A percentile compares a stretch with the other conserved stretches of the same genome.
Conservation (phyloP, 1,140 invertebrate genomes). For the Piezodorus guildinii region DNA sequence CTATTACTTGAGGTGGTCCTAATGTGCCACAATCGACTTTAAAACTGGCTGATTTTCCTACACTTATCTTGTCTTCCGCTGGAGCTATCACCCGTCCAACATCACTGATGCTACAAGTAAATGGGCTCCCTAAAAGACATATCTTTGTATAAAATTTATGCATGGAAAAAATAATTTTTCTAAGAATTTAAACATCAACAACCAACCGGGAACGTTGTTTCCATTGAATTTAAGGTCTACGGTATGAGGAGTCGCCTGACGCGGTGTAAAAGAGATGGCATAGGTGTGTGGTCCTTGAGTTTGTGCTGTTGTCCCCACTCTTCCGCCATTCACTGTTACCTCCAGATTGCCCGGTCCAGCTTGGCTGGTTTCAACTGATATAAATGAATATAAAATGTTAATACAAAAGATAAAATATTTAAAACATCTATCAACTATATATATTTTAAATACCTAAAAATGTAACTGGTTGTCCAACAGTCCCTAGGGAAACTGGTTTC, state of each 20-base stretch:
- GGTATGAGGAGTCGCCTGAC: slow-evolving; percentile 76
- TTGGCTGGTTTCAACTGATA: slow-evolving; percentile 85
- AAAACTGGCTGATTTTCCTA: slow-evolving; percentile 71
- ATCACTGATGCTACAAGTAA: slow-evolving; percentile 55
- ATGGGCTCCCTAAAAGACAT: slow-evolving; percentile 45
- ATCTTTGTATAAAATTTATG: no score
- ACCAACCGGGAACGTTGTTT: slow-evolving; percentile 78
- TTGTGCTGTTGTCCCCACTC: slow-evolving; percentile 88
- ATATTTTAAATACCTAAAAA: slow-evolving; percentile 65
- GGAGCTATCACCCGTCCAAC: slow-evolving; percentile 63
- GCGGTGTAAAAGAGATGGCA: slow-evolving; percentile 91
- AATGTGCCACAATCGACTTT: slow-evolving; percentile 64
- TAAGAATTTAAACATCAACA: no score
- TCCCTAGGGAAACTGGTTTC: slow-evolving; percentile 77
- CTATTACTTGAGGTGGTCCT: slow-evolving; percentile 59
- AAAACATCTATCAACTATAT: neutral
- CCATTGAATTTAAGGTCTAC: slow-evolving; percentile 93
- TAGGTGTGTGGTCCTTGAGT: slow-evolving; percentile 90
- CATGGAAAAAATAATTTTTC: no score
- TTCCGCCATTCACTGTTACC: slow-evolving; percentile 91
- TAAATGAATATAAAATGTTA: neutral
- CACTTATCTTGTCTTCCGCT: slow-evolving; percentile 83
- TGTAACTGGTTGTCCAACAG: slow-evolving; percentile 84
- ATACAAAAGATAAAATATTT: neutral
- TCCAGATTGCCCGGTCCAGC: slow-evolving; percentile 94